A percentile compares a stretch with the other conserved stretches of the same genome.
Evolutionary conservation across 2,113 vertebrate genomes (phyloP).

Genomic region (Eulacestoma nigropectus): DNA sequence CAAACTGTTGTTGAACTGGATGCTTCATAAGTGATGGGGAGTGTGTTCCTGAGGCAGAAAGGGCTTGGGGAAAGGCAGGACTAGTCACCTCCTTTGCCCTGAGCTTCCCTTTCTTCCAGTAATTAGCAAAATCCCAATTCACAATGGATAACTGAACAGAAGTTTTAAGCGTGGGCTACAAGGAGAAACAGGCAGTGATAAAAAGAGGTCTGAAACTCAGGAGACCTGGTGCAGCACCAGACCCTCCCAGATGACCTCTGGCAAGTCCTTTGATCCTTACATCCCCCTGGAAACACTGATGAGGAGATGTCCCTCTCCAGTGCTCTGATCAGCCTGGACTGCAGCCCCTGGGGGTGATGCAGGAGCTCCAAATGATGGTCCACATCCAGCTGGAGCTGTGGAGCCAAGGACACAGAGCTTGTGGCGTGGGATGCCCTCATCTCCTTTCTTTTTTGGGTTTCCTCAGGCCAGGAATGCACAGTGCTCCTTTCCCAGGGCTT

Average conservation of each 20-base stretch:
- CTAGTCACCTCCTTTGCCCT: neutral
- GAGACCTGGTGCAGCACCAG: neutral
- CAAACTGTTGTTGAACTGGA: neutral
- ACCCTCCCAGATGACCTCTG: neutral
- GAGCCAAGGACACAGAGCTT: neutral
- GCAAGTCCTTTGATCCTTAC: neutral
- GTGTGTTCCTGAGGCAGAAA: neutral
- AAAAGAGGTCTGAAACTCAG: constrained; percentile 3
- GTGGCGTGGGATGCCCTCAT: neutral
- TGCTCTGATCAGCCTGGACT: fast-evolving
- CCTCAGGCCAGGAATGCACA: fast-evolving
- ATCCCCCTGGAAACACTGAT: neutral
- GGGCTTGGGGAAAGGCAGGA: neutral
- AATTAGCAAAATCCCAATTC: constrained; percentile 42
- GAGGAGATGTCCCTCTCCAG: neutral
- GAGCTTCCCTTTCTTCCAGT: neutral
- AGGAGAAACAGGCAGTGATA: neutral
- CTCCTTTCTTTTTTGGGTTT: neutral
- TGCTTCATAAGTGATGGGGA: neutral
- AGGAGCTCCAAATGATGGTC: fast-evolving
- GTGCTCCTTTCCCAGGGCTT: neutral
- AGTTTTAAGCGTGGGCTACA: neutral
- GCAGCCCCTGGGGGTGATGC: neutral
- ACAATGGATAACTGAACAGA: neutral
- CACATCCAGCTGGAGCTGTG: neutral